These are phyloP conservation scores for Tenodera sinensis DNA, from an alignment of 2,888 invertebrate genomes.

Conservation along the genomic window DNA sequence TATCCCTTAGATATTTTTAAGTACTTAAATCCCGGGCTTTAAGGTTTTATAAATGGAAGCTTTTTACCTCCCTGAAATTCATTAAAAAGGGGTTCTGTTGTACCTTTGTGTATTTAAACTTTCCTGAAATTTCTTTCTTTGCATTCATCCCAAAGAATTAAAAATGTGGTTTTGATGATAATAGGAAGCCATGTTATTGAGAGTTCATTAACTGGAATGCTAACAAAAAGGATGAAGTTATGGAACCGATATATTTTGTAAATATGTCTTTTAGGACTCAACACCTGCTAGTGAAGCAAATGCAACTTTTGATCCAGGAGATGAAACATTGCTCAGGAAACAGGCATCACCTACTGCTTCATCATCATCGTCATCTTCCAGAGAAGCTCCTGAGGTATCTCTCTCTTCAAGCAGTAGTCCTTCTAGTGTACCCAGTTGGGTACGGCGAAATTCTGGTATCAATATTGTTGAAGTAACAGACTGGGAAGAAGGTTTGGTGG, in stretches of 20 bases:
- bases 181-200: no score
- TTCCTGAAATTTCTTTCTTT: no score
- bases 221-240: no score
- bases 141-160: no score
- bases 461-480: constrained; percentile 11
- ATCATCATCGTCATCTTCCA: background rate
- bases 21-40: no score
- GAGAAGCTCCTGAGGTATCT: background rate
- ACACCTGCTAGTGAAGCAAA: background rate
- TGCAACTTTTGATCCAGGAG: background rate
- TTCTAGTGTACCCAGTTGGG: background rate
- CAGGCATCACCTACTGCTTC: background rate
- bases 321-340: background rate
- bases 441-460: background rate
- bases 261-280: background rate
- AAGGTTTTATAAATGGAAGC: no score
- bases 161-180: no score
- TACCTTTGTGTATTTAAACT: no score
- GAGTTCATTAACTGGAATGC: no score
- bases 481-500: background rate
- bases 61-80: no score
- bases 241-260: background rate
- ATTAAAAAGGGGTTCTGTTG: no score
- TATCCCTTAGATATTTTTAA: no score
- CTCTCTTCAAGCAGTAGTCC: background rate